A percentile compares a stretch with the other conserved stretches of the same genome.
These are phyloP conservation scores for Amphiura filiformis DNA, from an alignment of 35 echinoderm and acorn worm species.

Conservation along the genomic window DNA sequence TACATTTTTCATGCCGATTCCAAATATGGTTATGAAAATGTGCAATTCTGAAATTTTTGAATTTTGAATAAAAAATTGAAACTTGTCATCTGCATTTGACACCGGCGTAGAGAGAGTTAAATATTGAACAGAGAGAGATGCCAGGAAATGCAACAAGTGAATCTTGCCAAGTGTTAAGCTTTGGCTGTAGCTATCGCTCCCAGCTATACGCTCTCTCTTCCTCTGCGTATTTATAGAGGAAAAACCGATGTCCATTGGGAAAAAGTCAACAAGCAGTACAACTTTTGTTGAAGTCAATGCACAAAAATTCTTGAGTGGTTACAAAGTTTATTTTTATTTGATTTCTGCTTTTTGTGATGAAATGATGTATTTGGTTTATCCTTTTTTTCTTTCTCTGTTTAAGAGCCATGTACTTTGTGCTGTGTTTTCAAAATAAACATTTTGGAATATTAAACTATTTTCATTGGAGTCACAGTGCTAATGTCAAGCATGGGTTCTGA, in stretches of 20 bases:
- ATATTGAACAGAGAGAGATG: no score
- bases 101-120: no score
- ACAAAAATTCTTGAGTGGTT: background rate
- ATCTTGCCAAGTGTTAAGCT: background rate
- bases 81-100: no score
- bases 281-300: background rate
- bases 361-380: background rate
- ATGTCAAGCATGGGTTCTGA: no score
- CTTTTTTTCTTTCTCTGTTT: background rate
- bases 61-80: no score
- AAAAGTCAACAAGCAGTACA: background rate
- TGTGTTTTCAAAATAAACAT: background rate
- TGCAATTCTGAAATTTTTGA: no score
- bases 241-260: background rate
- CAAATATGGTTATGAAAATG: no score
- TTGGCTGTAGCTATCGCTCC: background rate
- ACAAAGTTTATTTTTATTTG: background rate
- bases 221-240: background rate
- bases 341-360: background rate
- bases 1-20: no score
- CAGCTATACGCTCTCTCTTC: background rate
- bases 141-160: background rate
- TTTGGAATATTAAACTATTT: background rate
- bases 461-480: no score
- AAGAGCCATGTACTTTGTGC: background rate